Base-by-base conservation (phyloP, 2,113 vertebrate genomes). In the Gobiocypris rarus region DNA sequence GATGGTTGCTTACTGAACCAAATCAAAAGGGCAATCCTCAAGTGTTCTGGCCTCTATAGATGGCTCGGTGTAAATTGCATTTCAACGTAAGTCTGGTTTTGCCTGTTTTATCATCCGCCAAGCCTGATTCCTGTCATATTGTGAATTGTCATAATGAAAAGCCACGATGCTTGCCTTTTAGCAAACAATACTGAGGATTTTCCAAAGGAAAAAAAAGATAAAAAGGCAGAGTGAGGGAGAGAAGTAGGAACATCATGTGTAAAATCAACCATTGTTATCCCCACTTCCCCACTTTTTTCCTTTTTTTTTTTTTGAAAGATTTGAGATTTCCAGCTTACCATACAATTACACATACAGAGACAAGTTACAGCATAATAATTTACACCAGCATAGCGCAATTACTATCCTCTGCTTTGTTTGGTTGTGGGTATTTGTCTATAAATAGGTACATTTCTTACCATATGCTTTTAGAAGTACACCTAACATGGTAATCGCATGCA, bases 301-400 rank as follows among this genome's bases (percentile, higher is more conserved):
- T 31, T 31, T 31, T 31, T 31, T 31, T 31, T 31, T 31, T 31
- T 31, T 31, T 31, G 1, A 2, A 31, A 31, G 31, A 31, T 31
- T 31, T 31, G 31, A 2, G 31, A 31, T 31, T 31, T 31, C 31
- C 31, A 31, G 31, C 31, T 31, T 31, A 31, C 31, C 31, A 34
- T 56, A 75, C 28, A 56, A 75, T 56, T 75, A 34, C 17, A 56
- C 9, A 34, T 48, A 54, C 11, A 54, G 48, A 75, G 74, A 28
- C 17, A 48, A 75, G 73, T 9, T 54, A 31, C 73, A 75, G 48
- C 73, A 31, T 75, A 22, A 75, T 34, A 10, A 75, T 56, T 38
- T 75, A 56, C 10, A 14, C 74, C 50, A 28, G 48, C 10, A 31
- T 56, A 50, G 50, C 22, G 9, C 50, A 38, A 56, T 75, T 75